These are phyloP conservation scores for Sialis fuliginosa DNA, from an alignment of 2,888 invertebrate species.

Conservation along the genomic window DNA sequence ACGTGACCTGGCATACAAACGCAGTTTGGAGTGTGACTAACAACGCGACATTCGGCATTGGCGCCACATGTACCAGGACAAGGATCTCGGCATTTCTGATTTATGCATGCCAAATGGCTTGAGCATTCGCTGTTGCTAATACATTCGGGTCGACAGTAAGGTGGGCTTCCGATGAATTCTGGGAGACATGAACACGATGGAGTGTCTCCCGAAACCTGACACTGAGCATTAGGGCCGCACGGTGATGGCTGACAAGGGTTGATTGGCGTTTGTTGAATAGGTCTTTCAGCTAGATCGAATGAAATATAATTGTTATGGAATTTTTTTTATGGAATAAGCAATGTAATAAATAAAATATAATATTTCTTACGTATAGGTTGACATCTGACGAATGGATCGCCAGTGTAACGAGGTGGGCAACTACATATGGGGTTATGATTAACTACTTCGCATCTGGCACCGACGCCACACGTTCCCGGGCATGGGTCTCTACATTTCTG, in stretches of 20 bases:
- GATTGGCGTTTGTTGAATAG: constrained; percentile 12
- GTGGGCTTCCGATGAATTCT: constrained; percentile 42
- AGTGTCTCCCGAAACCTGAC: constrained; percentile 30
- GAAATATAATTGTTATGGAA: background rate
- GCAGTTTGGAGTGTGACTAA: constrained; percentile 54
- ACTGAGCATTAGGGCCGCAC: constrained; percentile 49
- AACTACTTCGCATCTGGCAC: constrained; percentile 36
- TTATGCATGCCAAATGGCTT: constrained; percentile 50
- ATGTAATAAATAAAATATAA: background rate
- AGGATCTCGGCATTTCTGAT: constrained; percentile 57
- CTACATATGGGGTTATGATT: constrained; percentile 28
- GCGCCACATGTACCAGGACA: constrained; percentile 60
- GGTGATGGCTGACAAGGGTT: constrained; percentile 52
- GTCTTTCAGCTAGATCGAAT: constrained; percentile 5
- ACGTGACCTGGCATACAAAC: constrained; percentile 35
- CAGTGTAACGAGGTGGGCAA: constrained; percentile 27
- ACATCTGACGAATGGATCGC: constrained; percentile 27
- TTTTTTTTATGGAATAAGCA: background rate
- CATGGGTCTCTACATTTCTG: constrained; percentile 52
- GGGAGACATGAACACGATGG: constrained; percentile 42
- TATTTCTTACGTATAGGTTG: constrained; percentile 9
- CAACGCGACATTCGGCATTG: constrained; percentile 51
- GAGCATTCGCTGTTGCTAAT: constrained; percentile 52
- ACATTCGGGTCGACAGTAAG: constrained; percentile 60
- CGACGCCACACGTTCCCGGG: constrained; percentile 46